These are phyloP conservation scores for Crocuta crocuta DNA, from an alignment of 2,113 vertebrate genomes.

Conservation along the genomic window DNA sequence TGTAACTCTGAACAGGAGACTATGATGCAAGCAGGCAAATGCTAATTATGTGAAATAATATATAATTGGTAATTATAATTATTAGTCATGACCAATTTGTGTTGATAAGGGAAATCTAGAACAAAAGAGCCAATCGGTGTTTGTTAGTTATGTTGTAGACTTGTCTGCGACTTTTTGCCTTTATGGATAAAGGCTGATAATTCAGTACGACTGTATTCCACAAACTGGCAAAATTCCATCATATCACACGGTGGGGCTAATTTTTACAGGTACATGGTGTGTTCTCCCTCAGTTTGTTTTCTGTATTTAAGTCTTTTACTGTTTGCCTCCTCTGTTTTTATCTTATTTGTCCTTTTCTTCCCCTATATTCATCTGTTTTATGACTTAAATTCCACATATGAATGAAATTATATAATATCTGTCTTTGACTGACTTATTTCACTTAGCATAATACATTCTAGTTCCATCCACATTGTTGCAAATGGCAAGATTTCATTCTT, in stretches of 20 bases:
- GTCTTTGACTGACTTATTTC: too few species aligned
- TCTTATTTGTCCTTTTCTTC: too few species aligned
- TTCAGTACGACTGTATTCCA: neutral
- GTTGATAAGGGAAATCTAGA: neutral
- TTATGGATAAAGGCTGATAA: neutral
- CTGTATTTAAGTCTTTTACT: too few species aligned
- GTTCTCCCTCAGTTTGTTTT: too few species aligned
- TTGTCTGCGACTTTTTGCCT: neutral
- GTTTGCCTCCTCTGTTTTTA: too few species aligned
- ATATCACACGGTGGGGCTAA: neutral
- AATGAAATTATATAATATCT: too few species aligned
- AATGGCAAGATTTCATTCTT: too few species aligned
- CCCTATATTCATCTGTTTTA: too few species aligned
- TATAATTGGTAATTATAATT: neutral
- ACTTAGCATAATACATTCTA: too few species aligned
- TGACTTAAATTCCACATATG: too few species aligned
- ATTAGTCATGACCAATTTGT: neutral
- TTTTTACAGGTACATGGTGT: neutral
- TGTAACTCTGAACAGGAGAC: neutral
- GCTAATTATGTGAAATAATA: constrained; percentile 18
- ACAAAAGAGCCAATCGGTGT: neutral
- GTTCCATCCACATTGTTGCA: too few species aligned
- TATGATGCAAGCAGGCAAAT: neutral
- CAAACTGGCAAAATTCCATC: neutral
- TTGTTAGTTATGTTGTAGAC: neutral